Conservation (phyloP, 2,888 invertebrate species). For the Linnaemya vulpina region DNA sequence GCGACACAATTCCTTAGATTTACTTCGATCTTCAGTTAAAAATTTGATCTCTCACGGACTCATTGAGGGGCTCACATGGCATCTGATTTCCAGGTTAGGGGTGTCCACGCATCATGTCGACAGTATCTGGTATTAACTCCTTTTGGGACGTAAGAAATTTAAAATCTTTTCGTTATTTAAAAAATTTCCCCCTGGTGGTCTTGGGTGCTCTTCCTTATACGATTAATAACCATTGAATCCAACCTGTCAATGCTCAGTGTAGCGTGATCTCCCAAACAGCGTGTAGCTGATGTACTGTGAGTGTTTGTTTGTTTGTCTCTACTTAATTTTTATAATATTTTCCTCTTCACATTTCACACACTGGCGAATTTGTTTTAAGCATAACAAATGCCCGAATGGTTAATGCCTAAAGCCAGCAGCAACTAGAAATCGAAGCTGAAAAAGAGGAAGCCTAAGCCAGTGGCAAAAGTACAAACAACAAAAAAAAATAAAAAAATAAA, state of each 20-base stretch:
- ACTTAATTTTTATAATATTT: constrained; percentile 8
- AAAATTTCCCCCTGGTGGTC: too few species aligned
- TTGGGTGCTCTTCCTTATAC: too few species aligned
- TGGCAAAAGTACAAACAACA: neutral
- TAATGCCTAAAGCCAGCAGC: constrained; percentile 53
- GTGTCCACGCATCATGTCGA: too few species aligned
- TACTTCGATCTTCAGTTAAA: too few species aligned
- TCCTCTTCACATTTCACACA: constrained; percentile 40
- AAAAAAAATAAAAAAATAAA: constrained; percentile 23
- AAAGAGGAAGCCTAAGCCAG: constrained; percentile 16
- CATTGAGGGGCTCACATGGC: too few species aligned
- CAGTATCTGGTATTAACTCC: too few species aligned
- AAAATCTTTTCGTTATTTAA: too few species aligned
- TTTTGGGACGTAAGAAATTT: too few species aligned
- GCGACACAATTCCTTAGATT: too few species aligned
- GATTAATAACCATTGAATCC: neutral
- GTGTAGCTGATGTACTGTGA: constrained; percentile 27
- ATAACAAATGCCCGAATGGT: constrained; percentile 58
- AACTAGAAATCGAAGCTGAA: constrained; percentile 15
- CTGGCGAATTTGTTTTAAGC: constrained; percentile 59
- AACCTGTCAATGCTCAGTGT: constrained; percentile 23
- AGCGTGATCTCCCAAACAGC: constrained; percentile 14
- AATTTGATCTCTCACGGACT: too few species aligned
- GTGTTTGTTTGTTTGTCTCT: constrained; percentile 14
- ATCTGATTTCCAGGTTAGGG: too few species aligned